These are phyloP conservation scores for Drosophila anomalata DNA, from an alignment of 2,888 invertebrate species.

Conservation along the genomic window DNA sequence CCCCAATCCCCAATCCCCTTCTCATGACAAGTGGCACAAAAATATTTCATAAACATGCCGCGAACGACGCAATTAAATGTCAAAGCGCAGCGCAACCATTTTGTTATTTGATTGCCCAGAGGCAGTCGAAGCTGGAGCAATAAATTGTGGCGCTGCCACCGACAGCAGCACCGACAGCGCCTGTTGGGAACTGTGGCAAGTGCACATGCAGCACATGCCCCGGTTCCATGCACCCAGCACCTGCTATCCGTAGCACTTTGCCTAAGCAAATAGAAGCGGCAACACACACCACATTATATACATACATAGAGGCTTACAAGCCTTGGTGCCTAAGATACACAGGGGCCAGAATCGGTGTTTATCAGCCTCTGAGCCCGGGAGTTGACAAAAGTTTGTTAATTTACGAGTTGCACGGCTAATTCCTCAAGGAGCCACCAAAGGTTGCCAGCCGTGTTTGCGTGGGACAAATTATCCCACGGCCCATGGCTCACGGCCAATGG, in stretches of 20 bases:
- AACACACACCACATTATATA: constrained; percentile 5
- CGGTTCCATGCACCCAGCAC: constrained; percentile 5
- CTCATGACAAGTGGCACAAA: constrained; percentile 29
- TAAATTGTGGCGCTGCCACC: constrained; percentile 37
- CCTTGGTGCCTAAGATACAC: constrained; percentile 4
- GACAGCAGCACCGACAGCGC: constrained; percentile 4
- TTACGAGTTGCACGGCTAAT: constrained; percentile 15
- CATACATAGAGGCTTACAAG: neutral
- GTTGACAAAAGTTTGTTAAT: constrained; percentile 33
- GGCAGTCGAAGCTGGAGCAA: constrained; percentile 47
- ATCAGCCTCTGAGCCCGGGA: constrained; percentile 2
- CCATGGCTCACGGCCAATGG: neutral
- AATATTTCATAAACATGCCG: constrained; percentile 63
- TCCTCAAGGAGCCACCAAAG: constrained; percentile 1
- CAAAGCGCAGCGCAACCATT: constrained; percentile 55
- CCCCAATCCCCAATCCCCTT: no score
- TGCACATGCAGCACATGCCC: constrained; percentile 8
- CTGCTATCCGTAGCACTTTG: constrained; percentile 22
- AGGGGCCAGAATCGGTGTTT: neutral
- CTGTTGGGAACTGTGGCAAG: constrained; percentile 22
- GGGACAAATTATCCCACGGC: constrained; percentile 4
- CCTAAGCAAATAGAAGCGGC: constrained; percentile 25
- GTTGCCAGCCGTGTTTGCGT: constrained; percentile 3
- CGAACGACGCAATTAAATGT: constrained; percentile 65
- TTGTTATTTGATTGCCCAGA: constrained; percentile 49